phyloP scores from a whole-genome alignment of 2,113 vertebrate genomes.

The Neoarius graeffei region DNA sequence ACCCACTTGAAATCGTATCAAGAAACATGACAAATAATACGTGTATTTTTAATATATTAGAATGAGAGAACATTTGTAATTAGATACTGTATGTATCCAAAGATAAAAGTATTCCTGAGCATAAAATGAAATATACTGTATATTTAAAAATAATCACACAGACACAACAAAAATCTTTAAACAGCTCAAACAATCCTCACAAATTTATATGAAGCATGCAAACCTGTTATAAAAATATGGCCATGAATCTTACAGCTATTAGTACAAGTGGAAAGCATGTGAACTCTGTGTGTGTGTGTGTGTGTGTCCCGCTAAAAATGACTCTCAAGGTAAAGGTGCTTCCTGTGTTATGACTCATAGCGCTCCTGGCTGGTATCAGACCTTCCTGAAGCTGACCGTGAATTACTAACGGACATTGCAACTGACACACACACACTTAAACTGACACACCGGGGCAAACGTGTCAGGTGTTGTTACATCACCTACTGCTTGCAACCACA shows the following conservation, averaged over 20 bases:
- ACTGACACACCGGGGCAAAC: slow-evolving; percentile 65
- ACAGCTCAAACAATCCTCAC: background rate
- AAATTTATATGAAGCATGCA: background rate
- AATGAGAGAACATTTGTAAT: too few relatives aligned
- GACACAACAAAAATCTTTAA: background rate
- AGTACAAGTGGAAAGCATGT: background rate
- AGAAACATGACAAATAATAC: too few relatives aligned
- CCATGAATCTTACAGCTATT: background rate
- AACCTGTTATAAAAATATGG: background rate
- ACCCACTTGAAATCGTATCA: too few relatives aligned
- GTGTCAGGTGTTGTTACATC: slow-evolving; percentile 82
- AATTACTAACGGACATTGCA: slow-evolving; percentile 74
- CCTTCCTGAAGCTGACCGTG: slow-evolving; percentile 75
- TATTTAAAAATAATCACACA: background rate
- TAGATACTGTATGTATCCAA: too few relatives aligned
- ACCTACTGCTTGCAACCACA: slow-evolving; percentile 65
- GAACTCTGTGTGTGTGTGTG: background rate
- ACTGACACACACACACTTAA: slow-evolving; percentile 39
- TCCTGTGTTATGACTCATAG: slow-evolving; percentile 52
- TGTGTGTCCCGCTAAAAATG: background rate
- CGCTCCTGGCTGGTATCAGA: slow-evolving; percentile 49
- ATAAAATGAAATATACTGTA: background rate
- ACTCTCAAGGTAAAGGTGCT: slow-evolving; percentile 49
- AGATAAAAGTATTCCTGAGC: too few relatives aligned
- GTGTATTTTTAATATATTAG: too few relatives aligned